Conservation (phyloP, 1,140 invertebrate genomes). For the Formica selysi region DNA sequence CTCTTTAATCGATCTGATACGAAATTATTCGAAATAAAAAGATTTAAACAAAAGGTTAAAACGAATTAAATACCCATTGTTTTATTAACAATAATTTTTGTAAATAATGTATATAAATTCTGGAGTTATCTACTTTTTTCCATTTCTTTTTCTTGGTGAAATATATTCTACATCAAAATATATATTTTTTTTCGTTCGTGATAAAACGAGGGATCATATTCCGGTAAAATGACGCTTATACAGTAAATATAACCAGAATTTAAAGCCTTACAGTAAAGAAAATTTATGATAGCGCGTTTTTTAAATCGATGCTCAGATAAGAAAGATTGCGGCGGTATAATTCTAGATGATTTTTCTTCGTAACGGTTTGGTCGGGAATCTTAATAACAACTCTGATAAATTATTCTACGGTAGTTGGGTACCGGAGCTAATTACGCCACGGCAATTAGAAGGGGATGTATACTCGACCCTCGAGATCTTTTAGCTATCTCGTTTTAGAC, state of each 20-base stretch:
- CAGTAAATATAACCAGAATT: conserved; percentile 40
- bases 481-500: conserved; percentile 60
- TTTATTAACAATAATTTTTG: neutral
- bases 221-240: conserved; percentile 18
- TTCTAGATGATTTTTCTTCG: conserved; percentile 52
- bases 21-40: neutral
- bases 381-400: conserved; percentile 73
- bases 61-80: conserved; percentile 24
- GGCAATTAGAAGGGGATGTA: conserved; percentile 74
- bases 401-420: conserved; percentile 66
- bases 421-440: conserved; percentile 67
- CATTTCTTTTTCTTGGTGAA: neutral
- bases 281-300: conserved; percentile 53
- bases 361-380: conserved; percentile 58
- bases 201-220: conserved; percentile 14
- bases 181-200: neutral
- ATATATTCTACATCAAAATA: neutral
- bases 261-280: conserved; percentile 23
- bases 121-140: neutral
- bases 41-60: too few species aligned
- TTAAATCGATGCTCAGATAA: conserved; percentile 61
- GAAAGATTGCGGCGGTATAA: conserved; percentile 46
- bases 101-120: conserved; percentile 1
- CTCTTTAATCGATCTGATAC: neutral
- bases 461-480: conserved; percentile 75